Percentiles rank a stretch among this genome's conserved stretches.
Conservation (phyloP, 2,888 invertebrate genomes). For the Drosophila koepferae region DNA sequence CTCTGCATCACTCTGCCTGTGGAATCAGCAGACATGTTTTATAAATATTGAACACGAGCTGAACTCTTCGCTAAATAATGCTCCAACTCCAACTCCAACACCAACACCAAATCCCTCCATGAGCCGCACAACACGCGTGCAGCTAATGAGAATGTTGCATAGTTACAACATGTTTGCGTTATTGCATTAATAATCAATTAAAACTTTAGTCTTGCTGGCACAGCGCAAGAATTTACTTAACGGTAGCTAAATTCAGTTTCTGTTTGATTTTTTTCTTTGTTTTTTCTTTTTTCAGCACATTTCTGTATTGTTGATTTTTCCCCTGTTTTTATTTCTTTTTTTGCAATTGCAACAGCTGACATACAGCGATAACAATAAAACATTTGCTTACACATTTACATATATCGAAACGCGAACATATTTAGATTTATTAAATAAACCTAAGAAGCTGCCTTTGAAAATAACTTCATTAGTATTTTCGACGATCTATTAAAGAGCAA, state of each 20-base stretch:
- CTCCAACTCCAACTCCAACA: not conserved
- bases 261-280: not conserved
- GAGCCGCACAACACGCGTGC: slow-evolving; percentile 15
- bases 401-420: not conserved
- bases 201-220: not conserved
- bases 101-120: not conserved
- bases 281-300: slow-evolving; percentile 7
- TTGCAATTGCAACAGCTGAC: slow-evolving; percentile 36
- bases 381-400: slow-evolving; percentile 13
- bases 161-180: slow-evolving; percentile 11
- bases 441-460: not conserved
- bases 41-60: not conserved
- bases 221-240: not conserved
- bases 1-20: slow-evolving; percentile 41
- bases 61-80: slow-evolving; percentile 5
- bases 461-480: not conserved
- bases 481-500: not conserved
- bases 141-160: slow-evolving; percentile 5
- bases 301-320: slow-evolving; percentile 13
- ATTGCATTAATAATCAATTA: not conserved
- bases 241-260: not conserved
- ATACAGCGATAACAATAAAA: slow-evolving; percentile 17
- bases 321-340: slow-evolving; percentile 14
- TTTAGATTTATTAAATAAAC: not conserved
- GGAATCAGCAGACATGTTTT: slow-evolving; percentile 46